phyloP scores from a whole-genome alignment of 1,140 invertebrate genomes.

The Medauroidea extradentata region DNA sequence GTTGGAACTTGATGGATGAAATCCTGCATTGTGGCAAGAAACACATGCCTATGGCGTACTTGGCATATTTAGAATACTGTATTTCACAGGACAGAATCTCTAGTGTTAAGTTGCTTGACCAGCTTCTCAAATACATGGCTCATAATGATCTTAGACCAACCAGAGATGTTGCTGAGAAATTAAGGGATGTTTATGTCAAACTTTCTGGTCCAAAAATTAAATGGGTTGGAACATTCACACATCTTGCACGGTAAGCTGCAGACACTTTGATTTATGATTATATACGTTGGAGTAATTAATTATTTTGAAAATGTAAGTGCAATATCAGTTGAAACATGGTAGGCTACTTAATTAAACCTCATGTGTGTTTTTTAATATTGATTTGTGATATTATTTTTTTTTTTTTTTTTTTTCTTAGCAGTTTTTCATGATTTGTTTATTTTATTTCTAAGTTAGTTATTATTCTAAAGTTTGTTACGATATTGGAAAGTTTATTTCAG shows the following conservation, averaged over 20 bases:
- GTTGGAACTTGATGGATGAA: constrained; percentile 46
- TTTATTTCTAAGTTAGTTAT: too few relatives aligned
- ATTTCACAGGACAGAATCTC: constrained; percentile 9
- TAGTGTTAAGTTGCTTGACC: constrained; percentile 34
- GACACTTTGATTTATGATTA: too few relatives aligned
- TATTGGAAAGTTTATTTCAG: too few relatives aligned
- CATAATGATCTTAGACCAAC: constrained; percentile 12
- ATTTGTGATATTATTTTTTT: too few relatives aligned
- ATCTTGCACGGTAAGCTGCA: background rate
- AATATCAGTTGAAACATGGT: too few relatives aligned
- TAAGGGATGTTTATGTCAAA: constrained; percentile 35
- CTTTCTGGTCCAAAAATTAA: constrained; percentile 39
- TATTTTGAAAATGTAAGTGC: too few relatives aligned
- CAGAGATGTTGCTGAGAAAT: constrained; percentile 21
- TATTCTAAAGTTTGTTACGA: too few relatives aligned
- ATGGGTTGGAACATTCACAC: background rate
- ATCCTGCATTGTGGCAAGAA: background rate
- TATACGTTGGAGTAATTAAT: too few relatives aligned
- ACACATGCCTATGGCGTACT: background rate
- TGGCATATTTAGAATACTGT: background rate
- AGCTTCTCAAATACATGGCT: constrained; percentile 10
- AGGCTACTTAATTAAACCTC: too few relatives aligned
- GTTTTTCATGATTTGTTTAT: too few relatives aligned
- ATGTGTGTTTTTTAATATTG: too few relatives aligned
- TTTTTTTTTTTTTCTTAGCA: too few relatives aligned